Conservation (phyloP, 2,113 vertebrate genomes). For the Prunella fulvescens region DNA sequence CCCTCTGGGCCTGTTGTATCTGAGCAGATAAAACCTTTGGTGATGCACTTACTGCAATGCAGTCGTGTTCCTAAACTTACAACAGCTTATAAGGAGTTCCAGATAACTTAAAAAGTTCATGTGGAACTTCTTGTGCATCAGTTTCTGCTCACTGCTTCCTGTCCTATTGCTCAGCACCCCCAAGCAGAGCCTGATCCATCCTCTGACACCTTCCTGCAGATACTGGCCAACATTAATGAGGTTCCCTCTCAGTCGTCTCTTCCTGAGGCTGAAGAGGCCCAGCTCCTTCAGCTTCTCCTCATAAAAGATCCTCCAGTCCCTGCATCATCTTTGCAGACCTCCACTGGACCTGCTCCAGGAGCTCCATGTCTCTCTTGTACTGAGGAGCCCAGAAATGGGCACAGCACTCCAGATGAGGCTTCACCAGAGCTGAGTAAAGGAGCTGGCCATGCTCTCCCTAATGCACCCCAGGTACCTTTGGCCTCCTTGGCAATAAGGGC, state of each 20-base stretch:
- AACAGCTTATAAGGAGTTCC: not conserved
- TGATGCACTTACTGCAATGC: too few species aligned
- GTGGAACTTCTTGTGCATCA: not conserved
- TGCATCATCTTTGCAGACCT: not conserved
- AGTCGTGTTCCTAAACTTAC: not conserved
- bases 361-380: not conserved
- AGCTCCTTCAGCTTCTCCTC: not conserved
- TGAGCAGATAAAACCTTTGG: not conserved
- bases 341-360: not conserved
- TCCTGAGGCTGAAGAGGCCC: not conserved
- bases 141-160: not conserved
- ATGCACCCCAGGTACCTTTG: accelerated
- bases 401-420: not conserved
- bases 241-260: too few species aligned
- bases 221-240: not conserved
- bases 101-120: not conserved
- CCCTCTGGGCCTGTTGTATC: not conserved
- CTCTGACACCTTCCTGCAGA: not conserved
- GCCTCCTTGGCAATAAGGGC: not conserved
- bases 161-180: not conserved
- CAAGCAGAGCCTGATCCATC: not conserved
- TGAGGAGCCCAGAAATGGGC: not conserved
- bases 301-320: not conserved
- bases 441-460: not conserved
- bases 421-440: not conserved